Percentiles rank a stretch among this genome's conserved stretches.
Evolutionary conservation across 2,888 invertebrate species (phyloP).

Genomic region (Cheilosia vernalis): DNA sequence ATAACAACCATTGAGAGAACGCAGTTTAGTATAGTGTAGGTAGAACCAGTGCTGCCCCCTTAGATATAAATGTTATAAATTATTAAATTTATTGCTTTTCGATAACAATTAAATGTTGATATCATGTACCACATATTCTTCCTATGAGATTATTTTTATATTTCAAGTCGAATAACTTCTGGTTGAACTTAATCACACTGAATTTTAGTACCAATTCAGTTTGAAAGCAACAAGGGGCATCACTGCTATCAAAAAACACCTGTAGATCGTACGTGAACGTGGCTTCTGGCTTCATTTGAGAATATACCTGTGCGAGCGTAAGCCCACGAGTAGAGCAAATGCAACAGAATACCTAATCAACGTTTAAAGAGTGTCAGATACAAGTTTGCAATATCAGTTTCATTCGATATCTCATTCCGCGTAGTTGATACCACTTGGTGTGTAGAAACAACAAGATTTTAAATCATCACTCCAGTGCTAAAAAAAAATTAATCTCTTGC

Average conservation of each 20-base stretch:
- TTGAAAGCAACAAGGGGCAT: slow-evolving; percentile 37
- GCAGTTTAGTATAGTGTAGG: not conserved
- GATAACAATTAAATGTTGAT: slow-evolving; percentile 11
- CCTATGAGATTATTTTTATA: not conserved
- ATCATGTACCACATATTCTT: not conserved
- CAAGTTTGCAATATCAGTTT: slow-evolving; percentile 71
- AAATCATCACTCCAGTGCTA: slow-evolving; percentile 19
- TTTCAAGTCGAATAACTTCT: not conserved
- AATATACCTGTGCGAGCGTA: slow-evolving; percentile 63
- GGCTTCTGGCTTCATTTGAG: slow-evolving; percentile 44
- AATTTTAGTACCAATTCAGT: slow-evolving; percentile 16
- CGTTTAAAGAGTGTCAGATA: slow-evolving; percentile 68
- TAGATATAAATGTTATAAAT: slow-evolving; percentile 21
- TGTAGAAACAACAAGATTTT: slow-evolving; percentile 24
- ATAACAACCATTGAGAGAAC: slow-evolving; percentile 26
- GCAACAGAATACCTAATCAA: slow-evolving; percentile 58
- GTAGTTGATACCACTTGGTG: slow-evolving; percentile 58
- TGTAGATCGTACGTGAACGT: slow-evolving; percentile 47
- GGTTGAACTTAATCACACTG: not conserved
- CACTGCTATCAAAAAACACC: slow-evolving; percentile 61
- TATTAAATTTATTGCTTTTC: slow-evolving; percentile 16
- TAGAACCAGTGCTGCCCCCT: slow-evolving; percentile 48
- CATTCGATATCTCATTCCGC: slow-evolving; percentile 63
- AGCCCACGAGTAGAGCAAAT: slow-evolving; percentile 38
- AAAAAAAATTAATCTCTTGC: slow-evolving; percentile 15